Evolutionary conservation across 2,888 invertebrate species (phyloP), one percentile per base, ranked within the genome.

Genomic region (Drosophila paranaensis): DNA sequence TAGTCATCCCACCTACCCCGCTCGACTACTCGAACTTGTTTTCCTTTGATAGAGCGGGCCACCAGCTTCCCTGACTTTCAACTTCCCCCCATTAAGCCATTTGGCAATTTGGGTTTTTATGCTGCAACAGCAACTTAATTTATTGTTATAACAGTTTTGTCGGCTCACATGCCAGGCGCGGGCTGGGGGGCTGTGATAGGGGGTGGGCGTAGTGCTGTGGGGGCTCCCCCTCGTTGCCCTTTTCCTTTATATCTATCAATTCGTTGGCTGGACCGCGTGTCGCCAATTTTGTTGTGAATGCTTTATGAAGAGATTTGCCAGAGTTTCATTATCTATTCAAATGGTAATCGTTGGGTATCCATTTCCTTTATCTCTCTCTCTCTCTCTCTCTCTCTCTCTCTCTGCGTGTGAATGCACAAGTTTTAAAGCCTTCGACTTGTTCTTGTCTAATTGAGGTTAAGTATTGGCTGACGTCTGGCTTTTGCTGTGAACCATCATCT

Each of bases 71-170:
- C 10, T 14, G 50, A 20, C 50, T 50, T 8, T 25, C 11, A 45
- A 43, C 27, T 25, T 30, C 10, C 13, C 35, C 42, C 66, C 60
- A 14, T 74, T 70, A 48, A 69, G 80, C 79, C 82, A 84, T 72
- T 82, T 81, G 83, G 68, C 70, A 81, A 74, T 82, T 78, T 80
- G 71, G 79, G 77, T 75, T 77, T 78, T 84, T 87, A 83, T 86
- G 83, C 83, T 81, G 86, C 83, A 85, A 76, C 86, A 83, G 88
- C 84, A 87, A 83, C 88, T 81, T 82, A 87, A 87, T 89, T 87
- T 87, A 87, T 89, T 79, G 85, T 87, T 77, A 81, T 77, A 79
- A 75, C 84, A 81, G 74, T 84, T 88, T 79, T 77, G 54, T 74
- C 55, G 74, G 69, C 66, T 73, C 67, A 70, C 72, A 76, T 76